Conservation (phyloP, 2,888 invertebrate genomes). For the Nephrotoma guestfalica region DNA sequence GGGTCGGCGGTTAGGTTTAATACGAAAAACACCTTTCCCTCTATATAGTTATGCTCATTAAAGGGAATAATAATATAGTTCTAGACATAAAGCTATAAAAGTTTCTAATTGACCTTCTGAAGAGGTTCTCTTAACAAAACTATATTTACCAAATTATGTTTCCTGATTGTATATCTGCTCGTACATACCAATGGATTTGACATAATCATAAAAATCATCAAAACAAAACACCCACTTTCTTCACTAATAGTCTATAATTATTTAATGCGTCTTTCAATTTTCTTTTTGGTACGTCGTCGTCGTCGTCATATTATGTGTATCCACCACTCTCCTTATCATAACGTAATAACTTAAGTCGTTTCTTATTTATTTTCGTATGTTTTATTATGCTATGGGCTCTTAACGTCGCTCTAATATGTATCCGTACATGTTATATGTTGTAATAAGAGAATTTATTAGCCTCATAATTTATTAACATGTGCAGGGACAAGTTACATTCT, state of each 20-base stretch:
- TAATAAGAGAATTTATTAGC: neutral
- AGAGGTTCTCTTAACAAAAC: neutral
- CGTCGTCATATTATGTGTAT: neutral
- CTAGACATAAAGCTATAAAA: neutral
- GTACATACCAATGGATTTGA: neutral
- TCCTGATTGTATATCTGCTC: neutral
- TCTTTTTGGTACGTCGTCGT: neutral
- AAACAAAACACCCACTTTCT: conserved; percentile 3
- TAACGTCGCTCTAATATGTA: neutral
- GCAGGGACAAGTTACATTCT: neutral
- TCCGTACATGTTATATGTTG: neutral
- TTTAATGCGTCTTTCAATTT: neutral
- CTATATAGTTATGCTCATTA: neutral
- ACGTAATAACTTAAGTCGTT: neutral
- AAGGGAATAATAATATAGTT: neutral
- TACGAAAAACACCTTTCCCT: neutral
- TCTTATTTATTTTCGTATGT: neutral
- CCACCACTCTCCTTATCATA: neutral
- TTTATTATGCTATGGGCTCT: neutral
- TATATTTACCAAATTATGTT: neutral
- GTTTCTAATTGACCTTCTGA: neutral
- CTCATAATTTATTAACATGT: neutral
- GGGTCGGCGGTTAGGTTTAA: neutral
- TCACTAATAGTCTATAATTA: neutral
- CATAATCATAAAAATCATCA: neutral